Percentiles rank a stretch among this genome's conserved stretches.
Evolutionary conservation across 2,113 vertebrate species (phyloP).

Genomic region (Corydoras maculifer): DNA sequence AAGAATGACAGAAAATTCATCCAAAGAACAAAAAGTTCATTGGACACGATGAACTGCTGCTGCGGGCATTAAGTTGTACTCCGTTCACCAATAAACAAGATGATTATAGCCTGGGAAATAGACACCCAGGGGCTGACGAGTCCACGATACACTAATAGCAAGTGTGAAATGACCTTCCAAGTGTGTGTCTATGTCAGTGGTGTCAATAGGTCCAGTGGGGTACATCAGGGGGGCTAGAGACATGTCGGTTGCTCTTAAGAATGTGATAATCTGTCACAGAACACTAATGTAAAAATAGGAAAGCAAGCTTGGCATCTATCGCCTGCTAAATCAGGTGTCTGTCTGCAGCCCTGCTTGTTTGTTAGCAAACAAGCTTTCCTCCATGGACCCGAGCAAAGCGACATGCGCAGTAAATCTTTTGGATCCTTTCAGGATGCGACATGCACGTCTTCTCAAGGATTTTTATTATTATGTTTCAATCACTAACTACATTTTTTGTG

Average conservation of each 20-base stretch:
- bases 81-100: constrained; percentile 36
- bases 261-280: constrained; percentile 27
- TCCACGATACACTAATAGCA: constrained; percentile 31
- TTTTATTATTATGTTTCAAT: constrained; percentile 20
- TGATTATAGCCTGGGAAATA: constrained; percentile 36
- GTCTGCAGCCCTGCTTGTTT: constrained; percentile 25
- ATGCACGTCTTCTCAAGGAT: constrained; percentile 34
- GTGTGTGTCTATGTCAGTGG: constrained; percentile 14
- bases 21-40: not conserved
- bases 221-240: not conserved
- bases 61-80: constrained; percentile 23
- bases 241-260: constrained; percentile 4
- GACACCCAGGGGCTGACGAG: constrained; percentile 13
- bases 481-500: constrained; percentile 28
- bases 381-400: constrained; percentile 23
- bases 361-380: constrained; percentile 20
- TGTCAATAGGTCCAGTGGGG: constrained; percentile 6
- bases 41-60: not conserved
- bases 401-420: constrained; percentile 36
- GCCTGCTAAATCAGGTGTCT: constrained; percentile 22
- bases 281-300: constrained; percentile 38
- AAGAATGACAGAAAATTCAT: not conserved
- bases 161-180: constrained; percentile 24
- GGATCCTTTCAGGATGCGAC: constrained; percentile 32
- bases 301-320: constrained; percentile 11